Evolutionary conservation across 2,888 invertebrate genomes (phyloP).

Genomic region (Reticulitermes lucifugus): DNA sequence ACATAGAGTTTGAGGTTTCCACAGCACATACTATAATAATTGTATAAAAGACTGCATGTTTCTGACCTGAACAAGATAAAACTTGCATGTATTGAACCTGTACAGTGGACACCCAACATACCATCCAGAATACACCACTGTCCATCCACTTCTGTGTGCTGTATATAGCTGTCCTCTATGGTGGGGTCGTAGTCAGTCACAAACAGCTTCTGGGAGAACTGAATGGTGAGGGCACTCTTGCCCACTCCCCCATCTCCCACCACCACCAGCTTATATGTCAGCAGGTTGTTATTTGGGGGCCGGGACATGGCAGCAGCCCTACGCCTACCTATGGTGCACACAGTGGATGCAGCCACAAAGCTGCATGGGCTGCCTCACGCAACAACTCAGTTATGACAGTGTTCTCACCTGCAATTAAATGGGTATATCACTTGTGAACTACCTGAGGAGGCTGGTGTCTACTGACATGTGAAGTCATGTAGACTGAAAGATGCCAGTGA

Average conservation of each 20-base stretch:
- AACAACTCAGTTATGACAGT: not conserved
- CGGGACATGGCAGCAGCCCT: constrained; percentile 68
- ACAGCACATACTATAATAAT: too few relatives aligned
- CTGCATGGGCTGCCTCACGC: constrained; percentile 33
- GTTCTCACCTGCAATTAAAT: constrained; percentile 9
- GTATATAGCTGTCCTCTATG: constrained; percentile 95
- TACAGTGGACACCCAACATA: constrained; percentile 59
- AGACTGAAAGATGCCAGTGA: too few relatives aligned
- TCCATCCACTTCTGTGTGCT: constrained; percentile 93
- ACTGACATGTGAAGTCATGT: too few relatives aligned
- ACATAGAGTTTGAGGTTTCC: too few relatives aligned
- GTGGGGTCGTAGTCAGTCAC: constrained; percentile 96
- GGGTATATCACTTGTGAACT: too few relatives aligned
- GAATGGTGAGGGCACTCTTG: constrained; percentile 96
- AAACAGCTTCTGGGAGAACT: constrained; percentile 95
- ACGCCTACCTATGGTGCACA: constrained; percentile 51
- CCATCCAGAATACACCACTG: constrained; percentile 93
- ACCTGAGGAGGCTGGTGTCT: too few relatives aligned
- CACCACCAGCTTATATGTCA: constrained; percentile 86
- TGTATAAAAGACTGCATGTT: too few relatives aligned
- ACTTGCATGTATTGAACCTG: not conserved
- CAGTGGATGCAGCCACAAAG: constrained; percentile 33
- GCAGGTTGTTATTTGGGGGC: constrained; percentile 74
- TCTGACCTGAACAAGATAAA: too few relatives aligned
- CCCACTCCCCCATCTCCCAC: constrained; percentile 96